These are phyloP conservation scores for Lasioglossum baleicum DNA, from an alignment of 1,140 invertebrate genomes.

Conservation along the genomic window DNA sequence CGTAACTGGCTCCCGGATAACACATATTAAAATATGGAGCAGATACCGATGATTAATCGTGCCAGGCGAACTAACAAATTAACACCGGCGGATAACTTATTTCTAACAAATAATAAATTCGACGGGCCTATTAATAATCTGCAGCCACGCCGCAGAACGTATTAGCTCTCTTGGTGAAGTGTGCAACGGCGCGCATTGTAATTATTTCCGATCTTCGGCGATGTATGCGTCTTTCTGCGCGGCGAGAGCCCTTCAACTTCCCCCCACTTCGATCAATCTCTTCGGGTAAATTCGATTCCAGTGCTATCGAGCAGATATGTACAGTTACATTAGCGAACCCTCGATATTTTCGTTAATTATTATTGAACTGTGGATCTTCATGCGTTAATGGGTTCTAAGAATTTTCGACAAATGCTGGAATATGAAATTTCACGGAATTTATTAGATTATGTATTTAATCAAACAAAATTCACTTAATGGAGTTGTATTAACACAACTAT, in stretches of 20 bases:
- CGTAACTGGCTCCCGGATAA: constrained; percentile 16
- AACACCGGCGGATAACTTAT: constrained; percentile 6
- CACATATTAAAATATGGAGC: constrained; percentile 21
- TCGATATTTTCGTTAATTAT: too few species aligned
- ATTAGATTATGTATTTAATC: too few species aligned
- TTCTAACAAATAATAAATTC: constrained; percentile 12
- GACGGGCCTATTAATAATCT: constrained; percentile 4
- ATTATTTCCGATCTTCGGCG: not conserved
- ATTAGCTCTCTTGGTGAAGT: not conserved
- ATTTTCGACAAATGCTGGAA: too few species aligned
- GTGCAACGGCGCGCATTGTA: not conserved
- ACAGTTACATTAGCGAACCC: too few species aligned
- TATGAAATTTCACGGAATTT: too few species aligned
- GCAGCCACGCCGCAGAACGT: too few species aligned
- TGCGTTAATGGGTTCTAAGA: too few species aligned
- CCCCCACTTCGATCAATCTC: not conserved
- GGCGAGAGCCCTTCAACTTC: not conserved
- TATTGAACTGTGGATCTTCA: too few species aligned
- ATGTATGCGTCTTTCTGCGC: not conserved
- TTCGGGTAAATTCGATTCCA: not conserved
- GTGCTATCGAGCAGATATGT: too few species aligned
- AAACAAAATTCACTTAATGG: too few species aligned
- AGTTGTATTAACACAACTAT: too few species aligned
- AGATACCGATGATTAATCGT: constrained; percentile 22
- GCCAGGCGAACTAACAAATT: constrained; percentile 15